Base-by-base conservation (phyloP, 2,113 vertebrate species). In the Phocoena sinus region DNA sequence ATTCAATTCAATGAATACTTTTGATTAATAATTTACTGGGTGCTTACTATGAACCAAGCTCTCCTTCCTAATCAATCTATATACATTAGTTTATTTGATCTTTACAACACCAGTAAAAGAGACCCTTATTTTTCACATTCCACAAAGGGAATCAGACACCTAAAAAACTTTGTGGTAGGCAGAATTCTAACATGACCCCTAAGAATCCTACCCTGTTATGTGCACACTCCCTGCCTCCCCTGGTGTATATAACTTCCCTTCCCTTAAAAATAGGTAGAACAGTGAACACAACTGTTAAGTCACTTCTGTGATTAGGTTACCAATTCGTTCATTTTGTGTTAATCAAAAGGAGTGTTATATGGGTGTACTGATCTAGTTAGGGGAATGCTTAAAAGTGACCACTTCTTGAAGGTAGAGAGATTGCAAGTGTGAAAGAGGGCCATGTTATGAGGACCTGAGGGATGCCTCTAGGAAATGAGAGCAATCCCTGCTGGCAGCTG, bases 71-170 rank as follows among this genome's bases (percentile, higher is more conserved):
- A 84, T 70, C 11, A 76, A 70, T 36, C 33, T 92, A 50, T 25
- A 56, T 53, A 44, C 3, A 33, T 63, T 77, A 44, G 63, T 92
- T 82, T 71, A 93, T 90, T 91, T 95, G 47, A 83, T 95, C 44
- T 86, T 67, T 62, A 73, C 2, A 53, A 71, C 0, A 28, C 8
- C 10, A 28, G 31, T 80, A 56, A 71, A 79, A 87, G 14, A 36
- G 13, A 8, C 13, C 65, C 33, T 77, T 82, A 41, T 60, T 79
- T 94, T 95, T 62, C 21, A 81, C 17, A 60, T 93, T 71, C 81
- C 33, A 58, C 33, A 62, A 65, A 73, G 50, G 50, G 92, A 93
- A 65, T 6, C 33, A 91, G 58, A 84, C 5, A n/a, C 4, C 70
- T 50, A 28, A 20, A 67, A 53, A 76, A 79, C 76, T 81, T n/a